These are phyloP conservation scores for Nasonia longicornis DNA, from an alignment of 1,140 invertebrate genomes.

Conservation along the genomic window DNA sequence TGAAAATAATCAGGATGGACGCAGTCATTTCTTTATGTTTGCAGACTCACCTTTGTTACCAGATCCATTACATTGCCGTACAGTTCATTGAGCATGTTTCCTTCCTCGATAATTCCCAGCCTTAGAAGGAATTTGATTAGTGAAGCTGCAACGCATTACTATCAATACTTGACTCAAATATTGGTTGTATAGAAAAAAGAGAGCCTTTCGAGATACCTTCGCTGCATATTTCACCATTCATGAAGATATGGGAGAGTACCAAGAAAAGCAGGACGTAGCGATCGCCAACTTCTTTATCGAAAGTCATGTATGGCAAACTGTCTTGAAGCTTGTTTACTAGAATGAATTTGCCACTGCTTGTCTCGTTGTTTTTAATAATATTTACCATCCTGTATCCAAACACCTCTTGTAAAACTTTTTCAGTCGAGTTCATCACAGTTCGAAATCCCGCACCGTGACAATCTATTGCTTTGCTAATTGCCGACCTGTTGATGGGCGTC, in stretches of 20 bases:
- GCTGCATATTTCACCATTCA: slow-evolving; percentile 52
- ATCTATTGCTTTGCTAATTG: slow-evolving; percentile 53
- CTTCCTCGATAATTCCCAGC: slow-evolving; percentile 49
- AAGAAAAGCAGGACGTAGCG: slow-evolving; percentile 55
- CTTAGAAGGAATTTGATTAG: slow-evolving; percentile 53
- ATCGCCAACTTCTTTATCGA: slow-evolving; percentile 25
- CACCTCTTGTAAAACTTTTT: slow-evolving; percentile 46
- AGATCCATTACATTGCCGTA: slow-evolving; percentile 57
- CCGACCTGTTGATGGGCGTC: slow-evolving; percentile 45
- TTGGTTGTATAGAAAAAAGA: no score
- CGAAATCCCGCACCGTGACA: slow-evolving; percentile 45
- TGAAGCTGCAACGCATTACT: slow-evolving; percentile 46
- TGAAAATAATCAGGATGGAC: neutral
- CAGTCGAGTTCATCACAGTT: slow-evolving; percentile 46
- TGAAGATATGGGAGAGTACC: slow-evolving; percentile 58
- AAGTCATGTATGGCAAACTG: slow-evolving; percentile 48
- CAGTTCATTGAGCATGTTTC: slow-evolving; percentile 46
- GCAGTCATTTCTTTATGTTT: neutral
- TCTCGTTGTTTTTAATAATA: slow-evolving; percentile 35
- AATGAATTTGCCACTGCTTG: slow-evolving; percentile 53
- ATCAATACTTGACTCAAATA: no score
- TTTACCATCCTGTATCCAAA: slow-evolving; percentile 60
- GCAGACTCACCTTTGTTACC: slow-evolving; percentile 52
- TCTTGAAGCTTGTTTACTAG: slow-evolving; percentile 56
- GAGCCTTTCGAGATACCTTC: slow-evolving; percentile 51